Conservation (phyloP, 2,113 vertebrate species). For the Callipepla californica region DNA sequence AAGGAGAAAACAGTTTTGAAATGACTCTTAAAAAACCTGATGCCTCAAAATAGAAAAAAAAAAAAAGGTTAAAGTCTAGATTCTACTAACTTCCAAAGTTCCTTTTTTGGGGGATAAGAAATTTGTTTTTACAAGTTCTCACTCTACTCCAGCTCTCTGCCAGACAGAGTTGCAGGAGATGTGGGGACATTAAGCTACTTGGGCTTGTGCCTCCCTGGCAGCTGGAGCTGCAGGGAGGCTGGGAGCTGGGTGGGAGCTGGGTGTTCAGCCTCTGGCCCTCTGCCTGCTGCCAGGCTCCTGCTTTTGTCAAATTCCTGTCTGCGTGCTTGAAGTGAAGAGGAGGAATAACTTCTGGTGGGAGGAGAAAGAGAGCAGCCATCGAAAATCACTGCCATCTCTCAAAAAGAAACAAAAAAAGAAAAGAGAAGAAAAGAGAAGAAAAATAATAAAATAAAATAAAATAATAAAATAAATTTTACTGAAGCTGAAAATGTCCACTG, state of each 20-base stretch:
- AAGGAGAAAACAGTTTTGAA: background rate
- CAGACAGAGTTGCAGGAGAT: constrained; percentile 27
- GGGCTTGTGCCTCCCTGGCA: constrained; percentile 51
- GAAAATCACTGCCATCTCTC: background rate
- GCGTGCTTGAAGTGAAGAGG: background rate
- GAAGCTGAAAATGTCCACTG: background rate
- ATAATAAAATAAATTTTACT: background rate
- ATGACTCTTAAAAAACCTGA: background rate
- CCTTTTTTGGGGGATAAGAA: background rate
- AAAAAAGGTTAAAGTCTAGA: background rate
- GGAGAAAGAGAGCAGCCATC: background rate
- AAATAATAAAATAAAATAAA: no score
- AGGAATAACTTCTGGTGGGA: background rate
- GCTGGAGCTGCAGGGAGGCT: constrained; percentile 15
- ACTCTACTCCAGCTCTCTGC: constrained; percentile 20
- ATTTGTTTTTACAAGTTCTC: constrained; percentile 28
- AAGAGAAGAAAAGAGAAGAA: rapidly evolving
- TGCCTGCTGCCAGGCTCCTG: constrained; percentile 12
- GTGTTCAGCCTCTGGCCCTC: constrained; percentile 25
- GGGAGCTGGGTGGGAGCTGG: background rate
- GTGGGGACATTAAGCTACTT: constrained; percentile 35
- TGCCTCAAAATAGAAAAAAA: background rate
- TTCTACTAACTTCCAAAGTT: background rate
- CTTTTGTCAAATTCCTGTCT: background rate
- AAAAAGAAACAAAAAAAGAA: background rate